Evolutionary conservation across 2,113 vertebrate species (phyloP), one percentile per base, ranked within the genome.

Genomic region (Rhabdornis inornatus): DNA sequence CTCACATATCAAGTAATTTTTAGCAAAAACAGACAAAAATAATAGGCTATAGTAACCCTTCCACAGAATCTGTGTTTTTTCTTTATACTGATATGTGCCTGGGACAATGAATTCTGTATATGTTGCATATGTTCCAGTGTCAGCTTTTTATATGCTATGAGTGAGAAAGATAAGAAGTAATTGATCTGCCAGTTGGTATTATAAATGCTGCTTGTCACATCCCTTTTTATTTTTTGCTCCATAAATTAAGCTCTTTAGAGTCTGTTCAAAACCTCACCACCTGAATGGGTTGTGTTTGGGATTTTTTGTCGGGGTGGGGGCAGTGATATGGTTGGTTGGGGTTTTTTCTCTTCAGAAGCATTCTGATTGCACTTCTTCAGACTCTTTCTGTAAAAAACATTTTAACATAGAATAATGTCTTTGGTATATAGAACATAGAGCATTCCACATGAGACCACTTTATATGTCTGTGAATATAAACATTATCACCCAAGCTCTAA

Each of bases 241-340:
- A 2, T 63, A 84, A 52, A n/a, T 71, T 68, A 76, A 72, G 33
- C 20, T 45, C 22, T 81, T 64, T 39, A 23, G 35, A 69, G 12
- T 44, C 25, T 79, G 21, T 69, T 91, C n/a, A 71, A 37, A 78
- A 23, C 44, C 7, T 74, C 21, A 63, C 11, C 21, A 31, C 82
- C 28, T 74, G n/a, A 83, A 94, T 22, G 6, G 7, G 9, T 56
- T 89, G 27, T 37, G 17, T 89, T 75, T 55, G 23, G 21, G 35
- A n/a, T 33, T 82, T 79, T 65, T 60, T 39, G 19, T 30, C 11
- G 7, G 5, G 6, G 1, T 56, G 16, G 17, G 27, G 1, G 7
- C 11, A 23, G 10, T 59, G 22, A 14, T 35, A 7, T 25, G 15
- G 2, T 25, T 78, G 8, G 0, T 40, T 25, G 14, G 13, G 0